A percentile compares a stretch with the other conserved stretches of the same genome.
These are phyloP conservation scores for Etheostoma cragini DNA, from an alignment of 2,113 vertebrate genomes.

Conservation along the genomic window DNA sequence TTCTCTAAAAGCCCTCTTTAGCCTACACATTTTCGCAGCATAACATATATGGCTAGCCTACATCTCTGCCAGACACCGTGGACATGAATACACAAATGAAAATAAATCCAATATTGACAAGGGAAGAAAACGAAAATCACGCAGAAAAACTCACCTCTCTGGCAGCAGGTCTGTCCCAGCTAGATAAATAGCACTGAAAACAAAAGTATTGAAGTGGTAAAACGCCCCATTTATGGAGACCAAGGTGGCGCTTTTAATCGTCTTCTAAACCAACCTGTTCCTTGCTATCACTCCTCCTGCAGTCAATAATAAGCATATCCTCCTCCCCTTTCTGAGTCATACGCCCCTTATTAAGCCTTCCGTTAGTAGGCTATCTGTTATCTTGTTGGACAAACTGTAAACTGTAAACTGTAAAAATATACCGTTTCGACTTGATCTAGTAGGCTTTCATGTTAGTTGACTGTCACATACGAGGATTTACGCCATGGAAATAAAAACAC, in stretches of 20 bases:
- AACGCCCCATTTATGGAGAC: background rate
- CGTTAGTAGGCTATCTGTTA: too few relatives aligned
- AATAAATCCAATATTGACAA: too few relatives aligned
- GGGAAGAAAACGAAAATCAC: background rate
- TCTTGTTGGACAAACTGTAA: background rate
- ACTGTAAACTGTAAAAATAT: background rate
- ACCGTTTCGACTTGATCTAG: background rate
- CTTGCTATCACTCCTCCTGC: slow-evolving; percentile 8
- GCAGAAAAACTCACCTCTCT: slow-evolving; percentile 28
- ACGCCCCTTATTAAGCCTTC: background rate
- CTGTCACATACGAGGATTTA: background rate
- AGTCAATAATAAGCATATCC: background rate
- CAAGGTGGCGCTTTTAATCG: background rate
- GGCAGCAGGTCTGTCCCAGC: background rate
- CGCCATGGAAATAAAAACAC: background rate
- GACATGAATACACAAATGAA: too few relatives aligned
- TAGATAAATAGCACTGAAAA: fast-evolving
- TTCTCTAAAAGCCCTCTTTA: too few relatives aligned
- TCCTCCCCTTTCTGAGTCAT: slow-evolving; percentile 4
- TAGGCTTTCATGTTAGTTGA: too few relatives aligned
- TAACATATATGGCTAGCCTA: too few relatives aligned
- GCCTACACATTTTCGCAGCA: too few relatives aligned
- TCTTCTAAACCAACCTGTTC: slow-evolving; percentile 11
- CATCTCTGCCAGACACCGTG: background rate
- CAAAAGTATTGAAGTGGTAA: fast-evolving